Base-by-base conservation (phyloP, 2,888 invertebrate genomes). In the Frankliniella intonsa region DNA sequence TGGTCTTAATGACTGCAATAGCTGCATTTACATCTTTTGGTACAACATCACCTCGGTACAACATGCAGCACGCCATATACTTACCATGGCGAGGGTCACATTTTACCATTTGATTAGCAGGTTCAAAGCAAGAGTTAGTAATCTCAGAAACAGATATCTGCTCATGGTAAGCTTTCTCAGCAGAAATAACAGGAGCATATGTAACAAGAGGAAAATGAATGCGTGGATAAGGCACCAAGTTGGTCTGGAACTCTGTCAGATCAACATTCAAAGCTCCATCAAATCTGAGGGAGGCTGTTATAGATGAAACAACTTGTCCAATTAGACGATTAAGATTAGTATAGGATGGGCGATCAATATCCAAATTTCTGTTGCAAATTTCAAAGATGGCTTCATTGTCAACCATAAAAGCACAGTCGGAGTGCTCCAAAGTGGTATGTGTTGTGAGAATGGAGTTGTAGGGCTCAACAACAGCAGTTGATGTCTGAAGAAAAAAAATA, bases 11-110 rank as follows among this genome's bases (percentile, higher is more conserved):
- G 81, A 91, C 91, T 0, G 94, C 93, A 82, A 95, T 94, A 17
- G 95, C 93, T 0, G 92, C 93, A 87, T 97, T 97, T 10, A 97
- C 95, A 86, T 97, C 97, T 87, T 94, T 94, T 0, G 95, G 94
- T 50, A 94, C 96, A 12, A 97, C 96, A 87, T 98, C 97, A 0
- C 97, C 97, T 17, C 95, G 91, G 84, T 87, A 87, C 81, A 92
- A 86, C 84, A 91, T 87, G 84, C 90, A 90, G 85, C 89, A 89
- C 50, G 90, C 89, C 90, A 90, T 80, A 87, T 90, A 90, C 85
- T 87, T 87, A 82, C 87, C 87, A 82, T 86, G 85, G n/a, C 88
- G 85, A 7, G 89, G 89, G 83, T 89, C 89, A 84, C 90, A 90
- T 83, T 86, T 86, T 81, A 86, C 86, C 86, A 90, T 89, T 87